A percentile compares a stretch with the other conserved stretches of the same genome.
phyloP scores from a whole-genome alignment of 2,113 vertebrate species.

The Festucalex cinctus region DNA sequence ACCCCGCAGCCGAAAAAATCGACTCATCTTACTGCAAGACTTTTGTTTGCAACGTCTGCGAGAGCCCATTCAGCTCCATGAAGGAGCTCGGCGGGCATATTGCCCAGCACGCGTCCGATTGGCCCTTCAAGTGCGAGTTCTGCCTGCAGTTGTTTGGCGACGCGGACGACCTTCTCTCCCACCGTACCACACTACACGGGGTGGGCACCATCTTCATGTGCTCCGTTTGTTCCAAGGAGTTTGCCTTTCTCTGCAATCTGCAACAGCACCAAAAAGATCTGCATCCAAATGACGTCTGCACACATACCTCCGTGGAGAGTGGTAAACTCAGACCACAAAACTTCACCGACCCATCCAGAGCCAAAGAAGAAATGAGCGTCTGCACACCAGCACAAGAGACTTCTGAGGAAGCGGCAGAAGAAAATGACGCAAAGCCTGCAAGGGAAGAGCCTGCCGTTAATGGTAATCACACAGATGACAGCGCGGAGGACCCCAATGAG shows the following conservation, averaged over 20 bases:
- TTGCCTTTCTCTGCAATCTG: slow-evolving; percentile 96
- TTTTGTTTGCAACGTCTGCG: slow-evolving; percentile 96
- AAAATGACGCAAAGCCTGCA: slow-evolving; percentile 17
- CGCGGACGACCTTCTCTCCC: slow-evolving; percentile 80
- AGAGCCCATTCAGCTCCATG: slow-evolving; percentile 89
- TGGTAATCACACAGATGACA: slow-evolving; percentile 67
- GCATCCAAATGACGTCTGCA: slow-evolving; percentile 85
- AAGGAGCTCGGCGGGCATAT: slow-evolving; percentile 93
- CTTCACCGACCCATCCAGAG: slow-evolving; percentile 85
- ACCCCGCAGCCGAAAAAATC: slow-evolving; percentile 36
- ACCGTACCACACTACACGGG: slow-evolving; percentile 89
- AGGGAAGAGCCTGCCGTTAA: slow-evolving; percentile 56
- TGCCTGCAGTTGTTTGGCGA: slow-evolving; percentile 92
- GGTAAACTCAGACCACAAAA: slow-evolving; percentile 95
- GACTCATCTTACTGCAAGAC: slow-evolving; percentile 81
- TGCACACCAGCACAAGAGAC: slow-evolving; percentile 42
- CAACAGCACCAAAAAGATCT: slow-evolving; percentile 95
- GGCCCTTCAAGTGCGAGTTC: slow-evolving; percentile 99
- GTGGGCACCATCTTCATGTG: slow-evolving; percentile 93
- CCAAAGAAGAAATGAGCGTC: slow-evolving; percentile 60
- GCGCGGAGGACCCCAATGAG: slow-evolving; percentile 86
- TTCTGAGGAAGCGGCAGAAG: slow-evolving; percentile 33
- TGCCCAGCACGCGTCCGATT: slow-evolving; percentile 81
- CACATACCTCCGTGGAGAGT: slow-evolving; percentile 85
- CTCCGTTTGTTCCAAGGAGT: slow-evolving; percentile 93